These are phyloP conservation scores for Holacanthella duospinosa DNA, from an alignment of 2,888 invertebrate genomes.

Conservation along the genomic window DNA sequence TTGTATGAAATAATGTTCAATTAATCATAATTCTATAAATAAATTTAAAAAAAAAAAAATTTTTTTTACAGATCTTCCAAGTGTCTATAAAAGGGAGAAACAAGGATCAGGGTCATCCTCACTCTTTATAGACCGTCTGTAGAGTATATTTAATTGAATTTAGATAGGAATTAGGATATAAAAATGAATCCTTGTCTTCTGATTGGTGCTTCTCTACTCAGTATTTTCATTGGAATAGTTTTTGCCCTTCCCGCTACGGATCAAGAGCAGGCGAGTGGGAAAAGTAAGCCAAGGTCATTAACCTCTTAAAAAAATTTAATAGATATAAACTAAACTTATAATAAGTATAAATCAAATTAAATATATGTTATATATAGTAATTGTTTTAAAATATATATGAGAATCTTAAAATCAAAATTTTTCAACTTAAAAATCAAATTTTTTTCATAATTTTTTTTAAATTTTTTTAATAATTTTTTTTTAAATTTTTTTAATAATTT, in stretches of 20 bases:
- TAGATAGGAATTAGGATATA: neutral
- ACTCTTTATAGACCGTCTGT: neutral
- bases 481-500: no score
- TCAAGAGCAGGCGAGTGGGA: neutral
- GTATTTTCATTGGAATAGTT: neutral
- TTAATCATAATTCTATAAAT: neutral
- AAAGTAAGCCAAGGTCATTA: neutral
- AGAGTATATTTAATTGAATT: neutral
- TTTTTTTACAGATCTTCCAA: neutral
- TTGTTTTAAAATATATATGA: no score
- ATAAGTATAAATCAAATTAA: no score
- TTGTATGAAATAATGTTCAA: no score
- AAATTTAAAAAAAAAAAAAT: neutral
- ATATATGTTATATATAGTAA: no score
- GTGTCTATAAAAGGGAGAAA: neutral
- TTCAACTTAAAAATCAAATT: no score
- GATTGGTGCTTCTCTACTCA: neutral
- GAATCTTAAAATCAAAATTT: no score
- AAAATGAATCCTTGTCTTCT: neutral
- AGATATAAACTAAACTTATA: no score
- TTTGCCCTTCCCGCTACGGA: neutral
- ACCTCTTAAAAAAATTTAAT: neutral
- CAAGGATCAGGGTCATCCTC: no score
- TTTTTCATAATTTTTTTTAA: no score
- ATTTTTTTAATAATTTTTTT: no score